Evolutionary conservation across 1,140 invertebrate genomes (phyloP).

Genomic region (Calephelis nemesis): DNA sequence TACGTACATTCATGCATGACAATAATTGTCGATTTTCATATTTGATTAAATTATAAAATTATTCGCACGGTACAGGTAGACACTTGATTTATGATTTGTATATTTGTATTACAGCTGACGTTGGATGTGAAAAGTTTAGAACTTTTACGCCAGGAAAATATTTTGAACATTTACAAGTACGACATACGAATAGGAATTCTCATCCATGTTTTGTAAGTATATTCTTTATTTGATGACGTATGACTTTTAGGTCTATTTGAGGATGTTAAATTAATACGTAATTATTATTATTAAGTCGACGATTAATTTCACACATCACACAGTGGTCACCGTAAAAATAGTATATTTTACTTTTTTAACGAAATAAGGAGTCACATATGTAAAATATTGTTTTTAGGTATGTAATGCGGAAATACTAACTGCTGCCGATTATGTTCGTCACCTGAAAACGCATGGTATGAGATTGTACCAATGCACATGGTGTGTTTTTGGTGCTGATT

Average conservation of each 20-base stretch:
- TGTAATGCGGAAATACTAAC: conserved; percentile 29
- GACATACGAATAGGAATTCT: conserved; percentile 31
- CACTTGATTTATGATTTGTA: conserved; percentile 1
- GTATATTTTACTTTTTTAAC: no score
- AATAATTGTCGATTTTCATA: no score
- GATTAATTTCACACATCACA: no score
- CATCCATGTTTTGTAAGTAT: conserved; percentile 54
- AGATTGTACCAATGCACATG: conserved; percentile 66
- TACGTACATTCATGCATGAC: no score
- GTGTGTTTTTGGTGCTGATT: conserved; percentile 60
- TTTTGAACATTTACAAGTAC: conserved; percentile 45
- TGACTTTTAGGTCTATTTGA: not conserved
- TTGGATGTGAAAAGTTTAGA: conserved; percentile 43
- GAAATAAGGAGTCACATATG: not conserved
- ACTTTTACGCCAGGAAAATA: conserved; percentile 56
- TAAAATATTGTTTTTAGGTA: conserved; percentile 38
- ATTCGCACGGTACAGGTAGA: no score
- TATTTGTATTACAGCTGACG: conserved; percentile 29
- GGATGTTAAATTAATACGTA: no score
- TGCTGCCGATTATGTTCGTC: conserved; percentile 41
- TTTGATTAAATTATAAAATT: no score
- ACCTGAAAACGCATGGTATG: conserved; percentile 55
- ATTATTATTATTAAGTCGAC: no score
- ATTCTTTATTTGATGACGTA: conserved; percentile 1
- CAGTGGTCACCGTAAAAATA: no score